phyloP scores from a whole-genome alignment of 2,888 invertebrate genomes.

The Athrips mouffetella region DNA sequence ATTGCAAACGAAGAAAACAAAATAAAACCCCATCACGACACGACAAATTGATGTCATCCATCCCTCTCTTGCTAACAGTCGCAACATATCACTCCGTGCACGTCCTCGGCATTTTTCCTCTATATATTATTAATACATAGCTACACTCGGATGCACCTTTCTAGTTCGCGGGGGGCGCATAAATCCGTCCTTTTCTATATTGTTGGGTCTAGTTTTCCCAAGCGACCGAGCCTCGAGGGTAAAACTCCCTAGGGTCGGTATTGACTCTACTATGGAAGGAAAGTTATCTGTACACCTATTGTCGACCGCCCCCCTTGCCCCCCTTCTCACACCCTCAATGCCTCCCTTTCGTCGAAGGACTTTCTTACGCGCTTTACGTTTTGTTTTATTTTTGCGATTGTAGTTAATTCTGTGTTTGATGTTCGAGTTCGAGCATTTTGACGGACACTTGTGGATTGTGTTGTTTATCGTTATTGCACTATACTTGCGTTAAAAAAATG shows the following conservation, averaged over 20 bases:
- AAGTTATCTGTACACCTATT: conserved; percentile 79
- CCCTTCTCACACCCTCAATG: conserved; percentile 27
- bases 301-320: conserved; percentile 58
- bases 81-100: conserved; percentile 75
- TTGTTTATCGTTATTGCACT: conserved; percentile 8
- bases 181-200: conserved; percentile 72
- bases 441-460: conserved; percentile 32
- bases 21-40: conserved; percentile 78
- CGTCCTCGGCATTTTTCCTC: conserved; percentile 77
- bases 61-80: conserved; percentile 76
- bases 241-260: conserved; percentile 77
- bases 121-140: conserved; percentile 78
- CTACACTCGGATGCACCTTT: conserved; percentile 64
- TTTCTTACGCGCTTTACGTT: conserved; percentile 77
- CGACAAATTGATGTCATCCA: conserved; percentile 77
- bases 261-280: conserved; percentile 77
- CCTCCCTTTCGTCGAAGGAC: conserved; percentile 52
- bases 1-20: conserved; percentile 67
- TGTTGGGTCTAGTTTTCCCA: conserved; percentile 79
- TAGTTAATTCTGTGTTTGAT: conserved; percentile 21
- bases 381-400: conserved; percentile 53
- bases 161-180: conserved; percentile 41
- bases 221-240: conserved; percentile 76
- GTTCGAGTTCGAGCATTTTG: conserved; percentile 16
- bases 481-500: background rate